Evolutionary conservation across 1,140 invertebrate genomes (phyloP).

Genomic region (Luehdorfia chinensis): DNA sequence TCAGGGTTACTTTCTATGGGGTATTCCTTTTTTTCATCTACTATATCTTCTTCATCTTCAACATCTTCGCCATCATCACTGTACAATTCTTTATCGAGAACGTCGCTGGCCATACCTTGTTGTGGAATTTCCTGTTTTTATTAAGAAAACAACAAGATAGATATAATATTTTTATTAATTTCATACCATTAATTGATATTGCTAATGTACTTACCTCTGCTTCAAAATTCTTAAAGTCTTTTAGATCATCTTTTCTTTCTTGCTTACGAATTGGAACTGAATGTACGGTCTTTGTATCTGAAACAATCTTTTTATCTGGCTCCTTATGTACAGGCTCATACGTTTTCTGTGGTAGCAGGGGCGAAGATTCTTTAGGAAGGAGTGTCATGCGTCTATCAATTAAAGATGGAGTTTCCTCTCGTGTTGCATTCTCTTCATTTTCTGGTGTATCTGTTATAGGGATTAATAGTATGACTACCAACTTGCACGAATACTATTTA

Average conservation of each 20-base stretch:
- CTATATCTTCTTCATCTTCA: slow-evolving; percentile 53
- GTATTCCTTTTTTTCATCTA: slow-evolving; percentile 36
- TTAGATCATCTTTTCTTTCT: slow-evolving; percentile 24
- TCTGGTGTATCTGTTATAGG: slow-evolving; percentile 49
- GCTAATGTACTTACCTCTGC: slow-evolving; percentile 30
- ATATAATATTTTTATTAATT: too few species aligned
- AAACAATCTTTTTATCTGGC: slow-evolving; percentile 28
- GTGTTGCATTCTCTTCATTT: slow-evolving; percentile 33
- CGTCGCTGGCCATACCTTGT: too few species aligned
- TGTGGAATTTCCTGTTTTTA: slow-evolving; percentile 17
- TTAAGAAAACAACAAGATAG: too few species aligned
- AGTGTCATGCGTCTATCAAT: slow-evolving; percentile 58
- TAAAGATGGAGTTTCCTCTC: slow-evolving; percentile 44
- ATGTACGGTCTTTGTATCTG: slow-evolving; percentile 29
- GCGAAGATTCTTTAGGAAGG: slow-evolving; percentile 35
- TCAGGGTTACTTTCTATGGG: slow-evolving; percentile 19
- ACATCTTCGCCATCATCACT: slow-evolving; percentile 54
- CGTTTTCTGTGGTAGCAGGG: slow-evolving; percentile 17
- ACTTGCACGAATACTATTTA: too few species aligned
- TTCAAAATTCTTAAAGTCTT: too few species aligned
- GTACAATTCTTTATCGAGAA: slow-evolving; percentile 49
- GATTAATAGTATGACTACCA: slow-evolving; percentile 17
- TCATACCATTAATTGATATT: too few species aligned
- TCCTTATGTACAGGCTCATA: slow-evolving; percentile 20
- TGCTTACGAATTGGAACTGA: slow-evolving; percentile 27